Evolutionary conservation across 1,140 invertebrate genomes (phyloP), one percentile per base, ranked within the genome.

Genomic region (Scaptomyza graminum): DNA sequence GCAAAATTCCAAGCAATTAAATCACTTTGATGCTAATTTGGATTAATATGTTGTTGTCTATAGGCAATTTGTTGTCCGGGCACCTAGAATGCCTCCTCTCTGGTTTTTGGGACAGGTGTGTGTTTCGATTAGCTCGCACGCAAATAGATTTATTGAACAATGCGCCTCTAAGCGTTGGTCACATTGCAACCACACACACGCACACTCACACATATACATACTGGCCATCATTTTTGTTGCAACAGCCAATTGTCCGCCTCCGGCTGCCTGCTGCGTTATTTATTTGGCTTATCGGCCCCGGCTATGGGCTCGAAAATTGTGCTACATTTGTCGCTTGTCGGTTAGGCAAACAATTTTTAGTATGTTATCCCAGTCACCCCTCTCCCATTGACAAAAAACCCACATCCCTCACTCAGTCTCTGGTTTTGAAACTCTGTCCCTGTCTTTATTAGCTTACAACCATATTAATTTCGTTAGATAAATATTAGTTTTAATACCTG

Each of bases 21-120:
- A 91, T 91, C 90, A 91, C 90, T 91, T 91, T 91, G 90, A 91
- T 91, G 90, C 81, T 91, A 91, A 91, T 91, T 91, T 90, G 90
- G 90, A 91, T 91, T 91, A 91, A 91, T 91, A 90, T 89, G 83
- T 91, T 90, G 81, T 87, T 89, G 79, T 80, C 64, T 43, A 43
- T 54, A 41, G 47, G 66, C 72, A 75, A 75, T 75, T 75, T 65
- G 60, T 75, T 74, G 60, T 25, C 59, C 34, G 7, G 16, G 13
- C 41, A 16, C 16, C 22, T 6, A 1, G 18, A 22, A 22, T 22
- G 18, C 18, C 18, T 5, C 11, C 16, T 2, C 9, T 16, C 39
- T 13, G 18, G 60, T n/a, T 11, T n/a, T 3, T 9, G 31, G 57
- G 37, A 13, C 66, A 74, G 71, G 72, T 74, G 72, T 51, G 31